phyloP scores from a whole-genome alignment of 2,113 vertebrate species.

The Tachysurus vachellii region DNA sequence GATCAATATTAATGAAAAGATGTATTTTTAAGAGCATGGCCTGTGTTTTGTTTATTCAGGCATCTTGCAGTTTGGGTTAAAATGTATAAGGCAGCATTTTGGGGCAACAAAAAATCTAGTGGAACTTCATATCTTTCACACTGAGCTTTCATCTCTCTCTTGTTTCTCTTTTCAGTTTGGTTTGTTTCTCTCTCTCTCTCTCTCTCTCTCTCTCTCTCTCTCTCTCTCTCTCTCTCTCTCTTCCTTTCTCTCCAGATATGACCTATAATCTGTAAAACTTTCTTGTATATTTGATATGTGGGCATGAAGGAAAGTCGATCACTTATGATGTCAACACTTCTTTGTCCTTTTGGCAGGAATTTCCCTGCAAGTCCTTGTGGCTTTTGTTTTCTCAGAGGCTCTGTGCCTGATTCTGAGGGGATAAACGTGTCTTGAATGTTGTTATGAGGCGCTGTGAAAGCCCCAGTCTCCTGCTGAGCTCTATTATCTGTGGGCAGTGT shows the following conservation, averaged over 20 bases:
- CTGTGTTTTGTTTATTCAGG: neutral
- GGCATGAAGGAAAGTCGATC: slow-evolving; percentile 24
- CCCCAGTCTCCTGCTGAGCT: neutral
- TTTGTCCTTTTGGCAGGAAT: slow-evolving; percentile 36
- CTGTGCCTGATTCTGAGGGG: neutral
- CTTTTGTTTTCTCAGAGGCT: slow-evolving; percentile 31
- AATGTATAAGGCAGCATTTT: neutral
- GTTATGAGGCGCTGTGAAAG: slow-evolving; percentile 9
- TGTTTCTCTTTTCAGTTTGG: neutral
- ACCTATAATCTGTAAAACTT: slow-evolving; percentile 20
- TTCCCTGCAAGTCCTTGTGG: slow-evolving; percentile 14
- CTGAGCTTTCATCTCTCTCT: neutral
- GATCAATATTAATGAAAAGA: slow-evolving; percentile 13
- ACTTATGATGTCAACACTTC: slow-evolving; percentile 16
- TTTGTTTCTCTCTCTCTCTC: neutral
- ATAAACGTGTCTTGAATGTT: slow-evolving; percentile 31
- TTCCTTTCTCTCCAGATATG: neutral
- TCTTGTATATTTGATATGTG: slow-evolving; percentile 16
- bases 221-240: neutral
- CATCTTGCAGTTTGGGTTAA: slow-evolving; percentile 2
- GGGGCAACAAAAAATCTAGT: neutral
- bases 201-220: neutral
- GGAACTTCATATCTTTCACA: neutral
- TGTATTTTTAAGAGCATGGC: neutral
- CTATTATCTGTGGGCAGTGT: neutral